Base-by-base conservation (phyloP, 2,797 vertebrate species). In the Chelon labrosus region DNA sequence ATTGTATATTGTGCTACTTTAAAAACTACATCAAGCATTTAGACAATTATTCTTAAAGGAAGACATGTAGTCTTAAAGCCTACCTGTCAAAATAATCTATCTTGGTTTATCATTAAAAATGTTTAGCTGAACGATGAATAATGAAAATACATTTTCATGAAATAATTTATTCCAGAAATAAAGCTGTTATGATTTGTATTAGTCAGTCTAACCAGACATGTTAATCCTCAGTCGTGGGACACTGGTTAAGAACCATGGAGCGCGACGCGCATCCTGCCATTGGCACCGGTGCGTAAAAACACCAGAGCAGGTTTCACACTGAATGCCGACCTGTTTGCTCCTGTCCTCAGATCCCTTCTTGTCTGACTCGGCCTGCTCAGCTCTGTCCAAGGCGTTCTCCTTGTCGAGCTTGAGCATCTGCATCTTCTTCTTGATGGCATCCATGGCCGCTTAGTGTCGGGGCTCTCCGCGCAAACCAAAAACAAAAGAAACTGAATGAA, bases 371-470 rank as follows among this genome's bases (percentile, higher is more conserved):
- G 97, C 96, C 91, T 98, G 96, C 89, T 99, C 98, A 5, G 98
- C 97, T 92, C 98, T 95, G 90, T 99, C 98, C 95, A 99, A 90
- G 92, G 97, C 98, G 25, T 97, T 98, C 88, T 99, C 97, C 95
- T 99, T 99, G 96, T 99, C 98, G 85, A 99, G 95, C 93, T 99
- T 99, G 78, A 99, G 96, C 98, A 99, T 99, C 94, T 97, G 97
- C 98, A 99, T 99, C 96, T 99, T 99, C 95, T 99, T 99, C 96
- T 99, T 99, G 94, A 99, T 99, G 96, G 97, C 98, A 91, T 99
- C 98, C 98, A 99, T 99, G 95, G 94, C 95, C 94, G 96, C 59
- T 93, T 92, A 84, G 58, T 77, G 87, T 89, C 82, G 50, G 86
- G 86, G 74, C 79, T 88, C 87, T 82, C 60, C 54, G 65, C 62